These are phyloP conservation scores for Microtus montanus DNA, from an alignment of 2,113 vertebrate genomes.

Conservation along the genomic window DNA sequence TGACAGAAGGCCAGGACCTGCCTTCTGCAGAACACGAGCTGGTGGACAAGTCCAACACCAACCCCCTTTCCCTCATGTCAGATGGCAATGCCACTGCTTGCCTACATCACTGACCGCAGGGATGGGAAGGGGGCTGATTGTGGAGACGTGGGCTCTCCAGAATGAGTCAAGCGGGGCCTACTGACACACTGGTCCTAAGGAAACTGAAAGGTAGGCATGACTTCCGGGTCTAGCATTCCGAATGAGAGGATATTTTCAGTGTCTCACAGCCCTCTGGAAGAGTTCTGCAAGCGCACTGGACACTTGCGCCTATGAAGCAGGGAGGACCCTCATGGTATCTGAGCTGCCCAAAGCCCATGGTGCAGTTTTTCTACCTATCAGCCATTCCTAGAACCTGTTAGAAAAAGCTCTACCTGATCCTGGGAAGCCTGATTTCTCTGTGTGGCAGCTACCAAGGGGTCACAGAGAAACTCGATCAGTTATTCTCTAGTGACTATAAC, in stretches of 20 bases:
- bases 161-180: neutral
- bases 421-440: neutral
- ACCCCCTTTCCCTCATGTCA: too few relatives aligned
- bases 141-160: rapidly evolving
- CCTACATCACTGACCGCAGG: neutral
- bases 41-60: neutral
- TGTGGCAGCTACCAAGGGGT: neutral
- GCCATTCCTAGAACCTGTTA: neutral
- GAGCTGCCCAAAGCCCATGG: neutral
- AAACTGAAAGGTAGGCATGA: neutral
- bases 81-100: neutral
- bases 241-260: neutral
- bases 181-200: neutral
- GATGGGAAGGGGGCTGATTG: neutral
- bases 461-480: neutral
- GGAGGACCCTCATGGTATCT: neutral
- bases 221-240: neutral
- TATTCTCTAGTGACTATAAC: neutral
- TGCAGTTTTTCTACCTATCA: neutral
- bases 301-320: rapidly evolving
- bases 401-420: neutral
- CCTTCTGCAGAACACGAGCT: neutral
- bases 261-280: neutral
- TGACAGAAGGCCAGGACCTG: neutral
- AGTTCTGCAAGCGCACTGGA: neutral